A percentile compares a stretch with the other conserved stretches of the same genome.
Conservation (phyloP, 1,140 invertebrate genomes). For the Apis florea region DNA sequence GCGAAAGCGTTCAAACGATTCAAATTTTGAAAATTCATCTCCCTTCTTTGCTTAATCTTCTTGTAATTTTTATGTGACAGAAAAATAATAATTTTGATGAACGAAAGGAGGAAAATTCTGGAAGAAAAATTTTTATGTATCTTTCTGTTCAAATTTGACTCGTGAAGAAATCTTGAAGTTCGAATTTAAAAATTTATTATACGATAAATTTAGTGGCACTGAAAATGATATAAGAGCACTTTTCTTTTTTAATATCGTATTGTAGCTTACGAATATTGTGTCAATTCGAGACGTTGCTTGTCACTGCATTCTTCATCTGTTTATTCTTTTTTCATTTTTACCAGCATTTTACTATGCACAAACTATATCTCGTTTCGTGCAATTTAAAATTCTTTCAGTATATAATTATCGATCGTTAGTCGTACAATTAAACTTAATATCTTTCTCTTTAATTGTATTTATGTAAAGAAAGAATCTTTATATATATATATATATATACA, state of each 20-base stretch:
- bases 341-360: not conserved
- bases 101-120: too few species aligned
- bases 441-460: not conserved
- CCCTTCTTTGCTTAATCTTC: not conserved
- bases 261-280: too few species aligned
- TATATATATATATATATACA: not conserved
- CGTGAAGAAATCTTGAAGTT: too few species aligned
- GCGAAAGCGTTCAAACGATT: slow-evolving; percentile 51
- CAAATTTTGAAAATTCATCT: slow-evolving; percentile 56
- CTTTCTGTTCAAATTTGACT: too few species aligned
- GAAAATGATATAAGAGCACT: too few species aligned
- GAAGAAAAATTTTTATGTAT: too few species aligned
- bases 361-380: not conserved
- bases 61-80: too few species aligned
- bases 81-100: too few species aligned
- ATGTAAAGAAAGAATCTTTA: not conserved
- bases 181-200: too few species aligned
- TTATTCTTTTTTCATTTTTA: not conserved
- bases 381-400: slow-evolving; percentile 4
- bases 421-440: not conserved
- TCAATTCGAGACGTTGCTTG: not conserved
- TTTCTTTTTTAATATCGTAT: too few species aligned
- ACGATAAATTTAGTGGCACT: too few species aligned
- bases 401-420: not conserved
- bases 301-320: not conserved